phyloP scores from a whole-genome alignment of 2,888 invertebrate genomes.

The Chrysolina haemoptera region DNA sequence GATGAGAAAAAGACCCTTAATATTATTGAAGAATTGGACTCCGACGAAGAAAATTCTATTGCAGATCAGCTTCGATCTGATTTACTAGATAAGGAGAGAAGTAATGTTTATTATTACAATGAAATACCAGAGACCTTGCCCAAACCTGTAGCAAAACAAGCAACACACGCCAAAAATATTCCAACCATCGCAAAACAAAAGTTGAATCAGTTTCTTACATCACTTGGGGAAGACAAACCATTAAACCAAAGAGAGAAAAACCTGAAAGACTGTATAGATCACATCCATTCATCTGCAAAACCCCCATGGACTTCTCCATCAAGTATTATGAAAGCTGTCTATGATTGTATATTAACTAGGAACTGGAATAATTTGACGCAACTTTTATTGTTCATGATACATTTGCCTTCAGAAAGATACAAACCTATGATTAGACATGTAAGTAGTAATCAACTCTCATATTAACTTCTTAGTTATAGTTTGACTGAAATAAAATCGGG shows the following conservation, averaged over 20 bases:
- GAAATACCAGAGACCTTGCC: background rate
- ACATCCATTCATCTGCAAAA: slow-evolving; percentile 27
- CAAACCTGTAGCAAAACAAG: background rate
- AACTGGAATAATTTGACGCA: slow-evolving; percentile 52
- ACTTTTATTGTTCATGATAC: slow-evolving; percentile 47
- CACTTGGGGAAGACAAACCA: slow-evolving; percentile 24
- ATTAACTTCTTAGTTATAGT: background rate
- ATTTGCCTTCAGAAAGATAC: slow-evolving; percentile 32
- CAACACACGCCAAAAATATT: slow-evolving; percentile 19
- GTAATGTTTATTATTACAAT: slow-evolving; percentile 23
- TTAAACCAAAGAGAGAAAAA: slow-evolving; percentile 24
- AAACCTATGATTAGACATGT: slow-evolving; percentile 45
- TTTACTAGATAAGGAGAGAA: slow-evolving; percentile 29
- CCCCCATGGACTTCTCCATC: slow-evolving; percentile 45
- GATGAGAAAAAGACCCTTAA: slow-evolving; percentile 30
- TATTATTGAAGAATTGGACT: background rate
- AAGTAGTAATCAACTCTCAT: slow-evolving; percentile 28
- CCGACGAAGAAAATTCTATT: slow-evolving; percentile 35
- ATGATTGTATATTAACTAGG: slow-evolving; percentile 49
- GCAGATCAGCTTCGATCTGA: slow-evolving; percentile 28
- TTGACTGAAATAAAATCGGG: slow-evolving; percentile 1
- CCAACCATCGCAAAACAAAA: slow-evolving; percentile 27
- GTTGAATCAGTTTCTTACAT: slow-evolving; percentile 28
- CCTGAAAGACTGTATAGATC: slow-evolving; percentile 33
- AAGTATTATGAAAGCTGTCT: slow-evolving; percentile 48